Evolutionary conservation across 2,888 invertebrate genomes (phyloP), one percentile per base, ranked within the genome.

Genomic region (Periphyllus acericola): DNA sequence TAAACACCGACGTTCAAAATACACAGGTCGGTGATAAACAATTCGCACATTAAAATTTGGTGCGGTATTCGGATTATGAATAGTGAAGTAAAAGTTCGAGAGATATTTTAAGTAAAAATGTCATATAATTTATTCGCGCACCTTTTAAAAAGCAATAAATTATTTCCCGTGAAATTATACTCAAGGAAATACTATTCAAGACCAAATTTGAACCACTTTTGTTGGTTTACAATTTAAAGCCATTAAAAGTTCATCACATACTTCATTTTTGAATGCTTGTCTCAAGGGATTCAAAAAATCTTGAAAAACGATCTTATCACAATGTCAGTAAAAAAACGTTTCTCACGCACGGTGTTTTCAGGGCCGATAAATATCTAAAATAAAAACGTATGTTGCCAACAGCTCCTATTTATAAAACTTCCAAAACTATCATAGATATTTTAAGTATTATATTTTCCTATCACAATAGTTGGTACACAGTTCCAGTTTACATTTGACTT

Each of bases 181-280:
- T 25, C 8, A 66, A 66, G n/a, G 66, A 66, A 60, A 80, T 25
- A 36, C 52, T 25, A 79, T 11, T 79, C 3, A 6, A 17, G 19
- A 36, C n/a, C n/a, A 32, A 46, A 66, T 80, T 71, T 25, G 3
- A 52, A 82, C 71, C 14, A 21, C 14, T 68, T 72, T 72, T 34
- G 9, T 34, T 21, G 52, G 25, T 36, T 55, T 55, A 9, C 52
- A 72, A 83, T 72, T 72, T 72, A 46, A 72, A 82, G 17, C 32
- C 52, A 71, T 82, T 82, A 82, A 55, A 83, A 72, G 82, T 83
- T 52, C 52, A 55, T 72, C 82, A 82, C 71, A 71, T 29, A 46
- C 68, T 68, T 68, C 40, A 32, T 34, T 72, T 40, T 25, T 29
- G 19, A 40, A 60, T 36, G 25, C 29, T 74, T 29, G 74, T 55